A percentile compares a stretch with the other conserved stretches of the same genome.
These are phyloP conservation scores for Sarcophaga subvicina DNA, from an alignment of 2,888 invertebrate species.

Conservation along the genomic window DNA sequence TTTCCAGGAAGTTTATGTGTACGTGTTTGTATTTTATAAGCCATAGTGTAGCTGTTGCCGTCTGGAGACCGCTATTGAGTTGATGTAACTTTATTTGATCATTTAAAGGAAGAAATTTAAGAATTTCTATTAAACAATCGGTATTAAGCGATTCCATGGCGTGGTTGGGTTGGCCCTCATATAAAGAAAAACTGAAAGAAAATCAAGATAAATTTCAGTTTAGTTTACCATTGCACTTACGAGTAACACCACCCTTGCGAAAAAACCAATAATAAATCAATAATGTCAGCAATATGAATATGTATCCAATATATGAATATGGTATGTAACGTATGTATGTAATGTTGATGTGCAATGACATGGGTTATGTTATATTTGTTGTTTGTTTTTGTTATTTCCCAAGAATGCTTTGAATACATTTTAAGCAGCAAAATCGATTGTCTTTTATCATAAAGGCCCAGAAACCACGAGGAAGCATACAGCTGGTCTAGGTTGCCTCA, in stretches of 20 bases:
- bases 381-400: too few relatives aligned
- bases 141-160: slow-evolving; percentile 53
- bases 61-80: slow-evolving; percentile 8
- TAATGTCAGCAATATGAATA: background rate
- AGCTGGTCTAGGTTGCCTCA: too few relatives aligned
- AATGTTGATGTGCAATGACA: background rate
- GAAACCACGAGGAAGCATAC: too few relatives aligned
- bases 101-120: slow-evolving; percentile 37
- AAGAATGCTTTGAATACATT: too few relatives aligned
- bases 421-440: too few relatives aligned
- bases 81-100: slow-evolving; percentile 56
- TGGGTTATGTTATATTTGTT: too few relatives aligned
- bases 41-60: slow-evolving; percentile 44
- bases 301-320: slow-evolving; percentile 6
- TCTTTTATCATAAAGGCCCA: too few relatives aligned
- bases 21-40: slow-evolving; percentile 32
- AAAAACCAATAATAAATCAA: slow-evolving; percentile 28
- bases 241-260: background rate
- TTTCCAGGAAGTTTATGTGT: slow-evolving; percentile 40
- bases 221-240: background rate
- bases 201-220: background rate
- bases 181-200: slow-evolving; percentile 25
- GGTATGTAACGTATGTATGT: background rate
- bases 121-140: slow-evolving; percentile 56
- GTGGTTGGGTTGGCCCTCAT: background rate